Evolutionary conservation across 1,140 invertebrate genomes (phyloP).

Genomic region (Arctopsyche grandis): DNA sequence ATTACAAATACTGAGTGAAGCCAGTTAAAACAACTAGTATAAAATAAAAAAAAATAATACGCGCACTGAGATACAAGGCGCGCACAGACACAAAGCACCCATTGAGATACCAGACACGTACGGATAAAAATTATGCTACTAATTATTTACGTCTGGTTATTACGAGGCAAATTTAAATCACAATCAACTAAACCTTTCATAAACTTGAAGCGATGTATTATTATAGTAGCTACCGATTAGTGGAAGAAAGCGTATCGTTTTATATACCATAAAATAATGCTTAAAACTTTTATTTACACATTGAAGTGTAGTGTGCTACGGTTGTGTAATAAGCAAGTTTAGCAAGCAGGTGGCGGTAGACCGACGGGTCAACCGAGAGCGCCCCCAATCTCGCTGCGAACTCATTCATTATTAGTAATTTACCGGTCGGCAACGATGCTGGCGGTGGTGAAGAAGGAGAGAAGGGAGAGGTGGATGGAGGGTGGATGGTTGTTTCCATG

Average conservation of each 20-base stretch:
- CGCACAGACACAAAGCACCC: too few species aligned
- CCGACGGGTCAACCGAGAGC: slow-evolving; percentile 40
- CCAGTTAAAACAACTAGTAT: too few species aligned
- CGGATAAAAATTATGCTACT: too few species aligned
- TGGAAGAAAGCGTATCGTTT: too few species aligned
- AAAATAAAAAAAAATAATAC: too few species aligned
- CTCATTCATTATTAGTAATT: slow-evolving; percentile 50
- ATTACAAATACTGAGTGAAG: too few species aligned
- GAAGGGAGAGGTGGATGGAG: neutral
- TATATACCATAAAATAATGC: too few species aligned
- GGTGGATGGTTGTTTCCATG: slow-evolving; percentile 11
- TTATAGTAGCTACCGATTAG: neutral
- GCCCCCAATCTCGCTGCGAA: slow-evolving; percentile 9
- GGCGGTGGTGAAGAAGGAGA: neutral
- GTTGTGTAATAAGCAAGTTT: neutral
- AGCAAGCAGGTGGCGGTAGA: neutral
- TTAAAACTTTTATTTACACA: neutral
- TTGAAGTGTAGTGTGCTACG: neutral
- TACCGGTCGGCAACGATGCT: slow-evolving; percentile 21
- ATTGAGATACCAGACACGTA: too few species aligned
- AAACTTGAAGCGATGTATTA: neutral
- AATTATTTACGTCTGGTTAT: too few species aligned
- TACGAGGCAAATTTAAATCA: too few species aligned
- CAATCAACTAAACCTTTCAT: too few species aligned
- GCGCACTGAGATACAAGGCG: too few species aligned